Base-by-base conservation (phyloP, 2,797 vertebrate species). In the Chrosomus eos region DNA sequence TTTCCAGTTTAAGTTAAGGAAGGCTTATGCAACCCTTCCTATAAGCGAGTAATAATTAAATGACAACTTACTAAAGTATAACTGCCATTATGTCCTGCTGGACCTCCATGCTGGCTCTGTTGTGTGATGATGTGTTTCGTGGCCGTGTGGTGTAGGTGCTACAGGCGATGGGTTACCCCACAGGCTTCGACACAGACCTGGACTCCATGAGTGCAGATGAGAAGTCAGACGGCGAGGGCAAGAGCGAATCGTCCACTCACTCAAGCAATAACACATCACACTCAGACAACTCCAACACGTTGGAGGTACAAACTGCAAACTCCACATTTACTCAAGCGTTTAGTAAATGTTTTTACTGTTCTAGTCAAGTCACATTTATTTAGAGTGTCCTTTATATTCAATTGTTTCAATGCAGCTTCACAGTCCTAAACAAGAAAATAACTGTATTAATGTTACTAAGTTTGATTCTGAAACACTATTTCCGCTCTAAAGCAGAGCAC, bases 141-240 rank as follows among this genome's bases (percentile, higher is more conserved):
- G 60, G 60, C 16, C 14, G 14, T 86, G 55, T 60, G 28, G 23
- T n/a, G 16, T 45, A 99, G 98, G 98, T 99, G 87, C 96, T 99
- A 88, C 98, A 99, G 93, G 97, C 97, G 0, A 99, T 99, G 98
- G 98, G 98, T 23, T 99, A 99, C 89, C 98, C 98, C 23, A 99
- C 98, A 16, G 98, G 98, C 78, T 99, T 99, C 48, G 98, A 99
- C 92, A 97, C 97, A 38, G 97, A 99, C 91, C 94, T 97, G 91
- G 98, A 99, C 91, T 97, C 97, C 91, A 95, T 97, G 94, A 99
- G 98, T 90, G 98, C 98, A 31, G 98, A 99, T 73, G 98, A 99
- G 95, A 99, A 99, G 92, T 99, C 98, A 1, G 98, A 99, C 80
- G 96, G 96, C 0, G 98, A 99, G 94, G 97, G 98, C 88, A 99